Conservation (phyloP, 2,797 vertebrate species). For the Helicolenus hilgendorfi region DNA sequence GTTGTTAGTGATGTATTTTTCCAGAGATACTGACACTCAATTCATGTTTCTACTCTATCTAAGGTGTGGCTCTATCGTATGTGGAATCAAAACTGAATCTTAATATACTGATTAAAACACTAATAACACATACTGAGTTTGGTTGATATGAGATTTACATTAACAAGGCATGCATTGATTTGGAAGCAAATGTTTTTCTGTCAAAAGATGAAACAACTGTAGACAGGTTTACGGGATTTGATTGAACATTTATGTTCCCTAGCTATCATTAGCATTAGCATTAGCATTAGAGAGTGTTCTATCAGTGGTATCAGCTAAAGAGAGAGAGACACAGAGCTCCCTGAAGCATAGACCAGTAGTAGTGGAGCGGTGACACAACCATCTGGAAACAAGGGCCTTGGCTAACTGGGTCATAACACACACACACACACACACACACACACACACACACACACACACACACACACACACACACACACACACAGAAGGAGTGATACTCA, state of each 20-base stretch:
- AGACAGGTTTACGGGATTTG: background rate
- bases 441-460: no score
- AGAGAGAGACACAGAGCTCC: background rate
- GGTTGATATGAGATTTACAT: background rate
- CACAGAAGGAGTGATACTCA: background rate
- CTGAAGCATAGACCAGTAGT: conserved; percentile 10
- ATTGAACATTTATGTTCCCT: background rate
- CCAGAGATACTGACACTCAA: background rate
- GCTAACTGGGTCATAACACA: conserved; percentile 58
- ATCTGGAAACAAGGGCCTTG: conserved; percentile 53
- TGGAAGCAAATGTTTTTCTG: background rate
- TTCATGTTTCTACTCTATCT: background rate
- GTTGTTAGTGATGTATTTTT: background rate
- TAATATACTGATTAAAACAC: background rate
- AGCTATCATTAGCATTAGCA: no score
- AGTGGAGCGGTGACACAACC: conserved; percentile 37
- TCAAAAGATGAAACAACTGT: background rate
- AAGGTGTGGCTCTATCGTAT: no score
- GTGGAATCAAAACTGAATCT: background rate
- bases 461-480: background rate
- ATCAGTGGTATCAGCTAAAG: background rate
- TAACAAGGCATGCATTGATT: background rate
- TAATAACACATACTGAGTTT: background rate
- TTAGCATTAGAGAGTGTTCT: background rate
- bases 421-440: no score